Conservation (phyloP, 1,140 invertebrate genomes). For the Acromyrmex heyeri region DNA sequence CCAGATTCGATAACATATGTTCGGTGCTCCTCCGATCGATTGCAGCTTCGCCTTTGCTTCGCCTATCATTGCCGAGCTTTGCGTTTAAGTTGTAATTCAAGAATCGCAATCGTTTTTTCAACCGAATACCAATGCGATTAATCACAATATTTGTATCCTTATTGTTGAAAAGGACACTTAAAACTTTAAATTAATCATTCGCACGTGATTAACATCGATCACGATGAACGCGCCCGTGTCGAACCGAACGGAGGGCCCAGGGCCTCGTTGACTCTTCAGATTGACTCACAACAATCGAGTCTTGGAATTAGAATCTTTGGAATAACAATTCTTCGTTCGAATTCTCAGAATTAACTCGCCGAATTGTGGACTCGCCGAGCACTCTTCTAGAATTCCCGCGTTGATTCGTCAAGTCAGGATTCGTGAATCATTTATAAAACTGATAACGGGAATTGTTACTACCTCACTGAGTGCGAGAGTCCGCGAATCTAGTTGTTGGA, state of each 20-base stretch:
- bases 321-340: conserved; percentile 20
- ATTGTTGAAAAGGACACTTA: conserved; percentile 2
- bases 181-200: conserved; percentile 2
- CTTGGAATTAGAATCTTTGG: conserved; percentile 33
- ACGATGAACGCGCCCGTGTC: not conserved
- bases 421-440: not conserved
- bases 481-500: not conserved
- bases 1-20: conserved; percentile 26
- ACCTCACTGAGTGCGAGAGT: not conserved
- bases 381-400: not conserved
- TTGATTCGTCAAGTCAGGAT: not conserved
- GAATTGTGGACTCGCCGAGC: conserved; percentile 12
- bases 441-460: not conserved
- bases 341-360: conserved; percentile 54
- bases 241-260: conserved; percentile 37
- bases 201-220: not conserved
- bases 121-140: not conserved
- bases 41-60: not conserved
- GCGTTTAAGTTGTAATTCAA: not conserved
- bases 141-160: not conserved
- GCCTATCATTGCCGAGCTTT: not conserved
- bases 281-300: conserved; percentile 17
- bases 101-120: conserved; percentile 3
- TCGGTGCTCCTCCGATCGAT: conserved; percentile 29
- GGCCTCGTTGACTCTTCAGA: conserved; percentile 43